These are phyloP conservation scores for Himalopsyche anomala DNA, from an alignment of 2,888 invertebrate species.

Conservation along the genomic window DNA sequence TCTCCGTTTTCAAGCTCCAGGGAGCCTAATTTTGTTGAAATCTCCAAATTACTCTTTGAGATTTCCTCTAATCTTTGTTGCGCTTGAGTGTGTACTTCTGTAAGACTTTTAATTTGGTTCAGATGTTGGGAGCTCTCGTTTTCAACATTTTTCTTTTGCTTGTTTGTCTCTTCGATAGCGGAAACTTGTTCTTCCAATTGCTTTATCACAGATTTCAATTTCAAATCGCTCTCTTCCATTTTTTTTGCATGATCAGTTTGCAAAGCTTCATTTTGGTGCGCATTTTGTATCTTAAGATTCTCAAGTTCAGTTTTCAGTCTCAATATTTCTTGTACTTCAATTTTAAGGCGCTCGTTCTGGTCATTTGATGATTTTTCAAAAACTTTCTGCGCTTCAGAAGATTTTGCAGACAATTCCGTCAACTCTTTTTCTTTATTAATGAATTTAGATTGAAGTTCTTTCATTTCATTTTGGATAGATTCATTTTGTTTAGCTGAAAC, in stretches of 20 bases:
- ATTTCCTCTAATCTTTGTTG: slow-evolving; percentile 73
- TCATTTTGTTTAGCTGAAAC: slow-evolving; percentile 74
- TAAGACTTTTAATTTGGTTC: slow-evolving; percentile 73
- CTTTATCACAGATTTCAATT: slow-evolving; percentile 75
- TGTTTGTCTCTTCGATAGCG: slow-evolving; percentile 66
- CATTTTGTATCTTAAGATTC: slow-evolving; percentile 64
- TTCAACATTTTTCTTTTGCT: slow-evolving; percentile 67
- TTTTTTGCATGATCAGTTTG: slow-evolving; percentile 75
- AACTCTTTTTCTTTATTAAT: slow-evolving; percentile 72
- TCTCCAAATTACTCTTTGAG: slow-evolving; percentile 71
- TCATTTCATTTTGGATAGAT: slow-evolving; percentile 72
- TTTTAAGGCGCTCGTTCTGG: slow-evolving; percentile 61
- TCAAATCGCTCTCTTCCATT: slow-evolving; percentile 74
- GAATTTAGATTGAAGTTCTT: slow-evolving; percentile 72
- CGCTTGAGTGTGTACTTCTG: slow-evolving; percentile 73
- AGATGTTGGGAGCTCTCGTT: slow-evolving; percentile 65
- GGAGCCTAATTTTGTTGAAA: slow-evolving; percentile 72
- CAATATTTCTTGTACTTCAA: slow-evolving; percentile 66
- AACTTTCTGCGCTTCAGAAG: slow-evolving; percentile 68
- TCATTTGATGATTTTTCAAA: slow-evolving; percentile 61
- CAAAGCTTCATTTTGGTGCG: slow-evolving; percentile 58
- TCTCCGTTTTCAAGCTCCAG: slow-evolving; percentile 78
- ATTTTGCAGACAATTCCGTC: slow-evolving; percentile 73
- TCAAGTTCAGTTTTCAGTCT: slow-evolving; percentile 67
- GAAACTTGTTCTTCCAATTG: slow-evolving; percentile 71